phyloP scores from a whole-genome alignment of 2,797 vertebrate species.

The Xerus rutilus region DNA sequence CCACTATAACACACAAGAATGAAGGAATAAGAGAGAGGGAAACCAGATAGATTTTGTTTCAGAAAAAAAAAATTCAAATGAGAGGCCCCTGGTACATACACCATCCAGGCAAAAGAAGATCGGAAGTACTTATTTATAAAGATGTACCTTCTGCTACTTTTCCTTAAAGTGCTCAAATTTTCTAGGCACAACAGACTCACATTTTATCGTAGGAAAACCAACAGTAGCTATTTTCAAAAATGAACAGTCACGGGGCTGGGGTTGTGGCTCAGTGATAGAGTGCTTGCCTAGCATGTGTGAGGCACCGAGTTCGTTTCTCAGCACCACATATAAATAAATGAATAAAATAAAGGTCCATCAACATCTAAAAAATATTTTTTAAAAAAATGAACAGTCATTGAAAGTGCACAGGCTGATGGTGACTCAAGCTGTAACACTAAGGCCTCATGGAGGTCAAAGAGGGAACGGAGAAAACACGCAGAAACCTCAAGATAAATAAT shows the following conservation, averaged over 20 bases:
- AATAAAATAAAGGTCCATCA: too few species aligned
- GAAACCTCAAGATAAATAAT: conserved; percentile 54
- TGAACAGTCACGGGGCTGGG: neutral
- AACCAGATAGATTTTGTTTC: neutral
- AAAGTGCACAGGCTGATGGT: neutral
- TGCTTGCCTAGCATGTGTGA: too few species aligned
- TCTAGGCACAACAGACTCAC: neutral
- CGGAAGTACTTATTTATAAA: neutral
- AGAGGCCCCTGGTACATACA: neutral
- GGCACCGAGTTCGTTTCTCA: too few species aligned
- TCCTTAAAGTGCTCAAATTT: conserved; percentile 3
- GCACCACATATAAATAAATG: too few species aligned
- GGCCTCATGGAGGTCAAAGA: conserved; percentile 30
- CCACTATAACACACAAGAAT: neutral
- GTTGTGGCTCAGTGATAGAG: too few species aligned
- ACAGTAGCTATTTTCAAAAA: neutral
- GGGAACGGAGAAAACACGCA: neutral
- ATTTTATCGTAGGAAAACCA: conserved; percentile 18
- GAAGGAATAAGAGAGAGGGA: neutral
- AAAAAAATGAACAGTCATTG: neutral
- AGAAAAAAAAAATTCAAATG: conserved; percentile 2
- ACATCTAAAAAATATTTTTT: too few species aligned
- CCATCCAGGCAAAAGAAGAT: neutral
- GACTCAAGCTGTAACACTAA: neutral
- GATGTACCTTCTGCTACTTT: neutral